Conservation (phyloP, 2,888 invertebrate genomes). For the Caenorhabditis zanzibari region DNA sequence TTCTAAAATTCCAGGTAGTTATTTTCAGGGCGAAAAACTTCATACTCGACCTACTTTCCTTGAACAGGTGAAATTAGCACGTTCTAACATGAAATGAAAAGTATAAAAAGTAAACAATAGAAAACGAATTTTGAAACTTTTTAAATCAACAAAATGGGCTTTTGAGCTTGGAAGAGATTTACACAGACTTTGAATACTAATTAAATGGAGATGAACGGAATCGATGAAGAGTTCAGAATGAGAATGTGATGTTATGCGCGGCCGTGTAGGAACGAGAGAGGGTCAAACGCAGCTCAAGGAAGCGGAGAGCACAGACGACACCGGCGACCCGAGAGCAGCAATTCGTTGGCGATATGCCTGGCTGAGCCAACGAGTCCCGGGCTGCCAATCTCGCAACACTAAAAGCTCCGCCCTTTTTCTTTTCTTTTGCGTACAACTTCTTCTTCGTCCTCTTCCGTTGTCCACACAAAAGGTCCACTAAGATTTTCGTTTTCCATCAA, state of each 20-base stretch:
- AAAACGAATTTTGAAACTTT: no score
- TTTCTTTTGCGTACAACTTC: constrained; percentile 4
- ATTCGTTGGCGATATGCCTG: constrained; percentile 50
- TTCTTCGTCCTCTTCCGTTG: constrained; percentile 21
- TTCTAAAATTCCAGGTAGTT: neutral
- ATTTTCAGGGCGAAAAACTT: neutral
- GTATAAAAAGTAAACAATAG: no score
- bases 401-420: constrained; percentile 8
- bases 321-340: constrained; percentile 44
- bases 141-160: neutral
- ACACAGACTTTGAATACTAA: neutral
- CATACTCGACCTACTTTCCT: no score
- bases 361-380: constrained; percentile 26
- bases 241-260: constrained; percentile 52
- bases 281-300: constrained; percentile 10
- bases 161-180: neutral
- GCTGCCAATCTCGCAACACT: constrained; percentile 48
- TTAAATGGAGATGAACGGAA: constrained; percentile 23
- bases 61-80: no score
- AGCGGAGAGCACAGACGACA: constrained; percentile 48
- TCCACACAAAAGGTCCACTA: constrained; percentile 31
- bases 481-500: constrained; percentile 18
- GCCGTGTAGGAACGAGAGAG: constrained; percentile 30
- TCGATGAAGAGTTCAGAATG: constrained; percentile 37
- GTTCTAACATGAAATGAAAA: no score